These are phyloP conservation scores for Syngnathus scovelli DNA, from an alignment of 2,113 vertebrate species.

Conservation along the genomic window DNA sequence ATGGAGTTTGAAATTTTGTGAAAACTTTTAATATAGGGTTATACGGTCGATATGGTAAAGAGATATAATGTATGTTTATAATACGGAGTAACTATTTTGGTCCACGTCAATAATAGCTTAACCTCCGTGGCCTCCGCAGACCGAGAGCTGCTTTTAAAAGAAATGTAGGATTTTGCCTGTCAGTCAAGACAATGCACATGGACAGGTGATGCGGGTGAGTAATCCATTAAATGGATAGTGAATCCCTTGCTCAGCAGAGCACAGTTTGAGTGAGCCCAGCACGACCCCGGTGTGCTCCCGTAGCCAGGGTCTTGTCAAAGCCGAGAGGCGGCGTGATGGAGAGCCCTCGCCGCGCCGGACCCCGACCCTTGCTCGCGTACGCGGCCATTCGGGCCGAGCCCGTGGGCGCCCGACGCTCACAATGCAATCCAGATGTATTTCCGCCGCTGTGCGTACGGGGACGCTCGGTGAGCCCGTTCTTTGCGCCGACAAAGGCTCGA, in stretches of 20 bases:
- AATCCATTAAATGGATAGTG: conserved; percentile 72
- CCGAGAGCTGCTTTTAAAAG: not conserved
- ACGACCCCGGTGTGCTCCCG: conserved; percentile 62
- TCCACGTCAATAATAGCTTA: not conserved
- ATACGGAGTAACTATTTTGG: not conserved
- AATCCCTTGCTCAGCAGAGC: conserved; percentile 66
- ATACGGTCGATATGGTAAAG: not conserved
- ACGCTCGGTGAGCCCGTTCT: conserved; percentile 13
- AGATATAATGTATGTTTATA: too few species aligned
- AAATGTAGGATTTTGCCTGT: conserved; percentile 31
- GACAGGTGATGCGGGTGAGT: conserved; percentile 73
- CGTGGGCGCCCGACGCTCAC: conserved; percentile 57
- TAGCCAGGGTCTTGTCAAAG: conserved; percentile 71
- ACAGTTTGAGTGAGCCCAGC: conserved; percentile 60
- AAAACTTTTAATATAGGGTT: too few species aligned
- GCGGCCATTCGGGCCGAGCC: conserved; percentile 55
- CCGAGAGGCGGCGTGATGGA: conserved; percentile 73
- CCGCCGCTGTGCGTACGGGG: conserved; percentile 15
- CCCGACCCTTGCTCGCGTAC: conserved; percentile 66
- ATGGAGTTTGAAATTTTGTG: too few species aligned
- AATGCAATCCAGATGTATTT: conserved; percentile 74
- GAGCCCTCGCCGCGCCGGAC: conserved; percentile 68
- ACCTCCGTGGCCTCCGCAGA: not conserved
- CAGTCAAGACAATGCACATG: conserved; percentile 65
- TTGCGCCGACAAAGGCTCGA: conserved; percentile 43